Evolutionary conservation across 2,888 invertebrate species (phyloP).

Genomic region (Drosophila robusta): DNA sequence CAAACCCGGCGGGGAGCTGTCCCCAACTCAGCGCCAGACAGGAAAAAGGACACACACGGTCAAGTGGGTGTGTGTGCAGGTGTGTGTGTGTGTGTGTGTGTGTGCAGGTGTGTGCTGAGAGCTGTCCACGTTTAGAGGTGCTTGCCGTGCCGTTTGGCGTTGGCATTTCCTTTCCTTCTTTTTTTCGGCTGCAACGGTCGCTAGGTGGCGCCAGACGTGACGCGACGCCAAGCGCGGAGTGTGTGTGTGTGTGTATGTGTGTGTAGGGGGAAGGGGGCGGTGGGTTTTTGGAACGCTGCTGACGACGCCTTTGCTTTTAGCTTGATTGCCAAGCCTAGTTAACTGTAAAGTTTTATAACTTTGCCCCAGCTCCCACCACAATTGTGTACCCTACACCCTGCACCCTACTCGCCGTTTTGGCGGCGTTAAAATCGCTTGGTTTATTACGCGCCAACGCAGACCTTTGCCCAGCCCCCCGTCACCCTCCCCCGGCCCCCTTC

Average conservation of each 20-base stretch:
- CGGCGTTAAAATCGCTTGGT: constrained; percentile 80
- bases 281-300: constrained; percentile 44
- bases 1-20: constrained; percentile 55
- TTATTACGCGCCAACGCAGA: constrained; percentile 72
- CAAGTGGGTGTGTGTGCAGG: constrained; percentile 49
- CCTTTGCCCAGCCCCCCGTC: constrained; percentile 6
- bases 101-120: constrained; percentile 31
- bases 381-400: constrained; percentile 16
- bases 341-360: constrained; percentile 82
- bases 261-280: neutral
- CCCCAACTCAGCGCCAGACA: constrained; percentile 39
- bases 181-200: constrained; percentile 55
- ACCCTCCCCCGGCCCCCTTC: neutral
- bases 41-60: constrained; percentile 45
- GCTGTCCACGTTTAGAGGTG: constrained; percentile 72
- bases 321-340: constrained; percentile 83
- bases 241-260: neutral
- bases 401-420: constrained; percentile 20
- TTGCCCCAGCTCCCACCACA: constrained; percentile 40
- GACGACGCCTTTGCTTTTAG: constrained; percentile 82
- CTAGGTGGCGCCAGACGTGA: constrained; percentile 76
- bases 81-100: constrained; percentile 1
- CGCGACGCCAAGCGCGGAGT: constrained; percentile 44
- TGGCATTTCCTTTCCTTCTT: constrained; percentile 11
- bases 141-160: constrained; percentile 43